Evolutionary conservation across 2,113 vertebrate species (phyloP), one percentile per base, ranked within the genome.

Genomic region (Cyanoderma ruficeps): DNA sequence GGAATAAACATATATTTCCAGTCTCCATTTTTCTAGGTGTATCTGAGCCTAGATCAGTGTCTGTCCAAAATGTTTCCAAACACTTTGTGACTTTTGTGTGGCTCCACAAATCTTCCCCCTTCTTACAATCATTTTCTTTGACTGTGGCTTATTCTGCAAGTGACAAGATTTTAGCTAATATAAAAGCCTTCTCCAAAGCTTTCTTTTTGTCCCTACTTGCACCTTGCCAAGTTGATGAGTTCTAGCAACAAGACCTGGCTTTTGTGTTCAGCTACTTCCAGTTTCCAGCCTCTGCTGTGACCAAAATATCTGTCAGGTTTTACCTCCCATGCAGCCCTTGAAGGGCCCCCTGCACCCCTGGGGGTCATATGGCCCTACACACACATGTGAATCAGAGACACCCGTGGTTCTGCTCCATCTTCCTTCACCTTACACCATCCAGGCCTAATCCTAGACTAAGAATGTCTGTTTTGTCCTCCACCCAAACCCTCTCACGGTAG

Each of bases 401-500:
- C 4, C 7, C 1, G 0, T 11, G 10, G 5, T 28, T 75, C 50
- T 63, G 21, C 39, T 61, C 44, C 33, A 28, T 74, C 35, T 86
- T 50, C 56, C 64, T 69, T 67, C 4, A 1, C 41, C 57, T 44
- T 50, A 20, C 25, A n/a, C 15, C 11, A 5, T 21, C 21, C 68
- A 81, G 63, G 30, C 23, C 46, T 41, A 41, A n/a, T 33, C 42
- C 89, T 68, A 71, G n/a, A 33, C 24, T 31, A 50, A 21, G 11
- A 7, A 31, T 1, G 1, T 2, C 6, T 42, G 17, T 30, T 94
- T 90, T 72, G 23, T 65, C 44, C 59, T 77, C 22, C 47, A 77
- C 19, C 10, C 61, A 83, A 70, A 37, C 16, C 21, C 17, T 69
- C 39, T 42, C 39, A n/a, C 0, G 0, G 49, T 19, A 61, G 49